Conservation (phyloP, 2,888 invertebrate genomes). For the Agrotis exclamationis region DNA sequence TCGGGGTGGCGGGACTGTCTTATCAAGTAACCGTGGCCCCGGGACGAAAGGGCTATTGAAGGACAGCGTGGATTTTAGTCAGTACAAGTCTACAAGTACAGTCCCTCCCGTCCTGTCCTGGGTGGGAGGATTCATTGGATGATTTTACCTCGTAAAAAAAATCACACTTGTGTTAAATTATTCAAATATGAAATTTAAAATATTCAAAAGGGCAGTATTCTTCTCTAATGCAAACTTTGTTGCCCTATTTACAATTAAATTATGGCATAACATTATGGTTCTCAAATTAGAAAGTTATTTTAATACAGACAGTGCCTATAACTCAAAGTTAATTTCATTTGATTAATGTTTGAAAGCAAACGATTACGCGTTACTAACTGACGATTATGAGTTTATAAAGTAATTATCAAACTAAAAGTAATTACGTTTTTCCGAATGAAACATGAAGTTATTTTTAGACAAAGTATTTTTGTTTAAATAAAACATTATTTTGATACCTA, state of each 20-base stretch:
- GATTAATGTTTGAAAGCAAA: background rate
- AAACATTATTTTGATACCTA: background rate
- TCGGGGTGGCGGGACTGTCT: no score
- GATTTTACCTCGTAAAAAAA: no score
- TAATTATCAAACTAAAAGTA: constrained; percentile 2
- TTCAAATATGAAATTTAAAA: no score
- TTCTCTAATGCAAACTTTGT: background rate
- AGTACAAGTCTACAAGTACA: no score
- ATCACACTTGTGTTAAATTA: no score
- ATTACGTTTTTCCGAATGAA: background rate
- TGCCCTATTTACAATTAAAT: background rate
- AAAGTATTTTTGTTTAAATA: background rate
- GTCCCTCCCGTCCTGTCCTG: no score
- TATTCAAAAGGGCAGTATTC: no score
- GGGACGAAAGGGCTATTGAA: no score
- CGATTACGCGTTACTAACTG: background rate
- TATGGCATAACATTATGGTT: background rate
- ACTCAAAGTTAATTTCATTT: constrained; percentile 17
- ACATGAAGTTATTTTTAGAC: background rate
- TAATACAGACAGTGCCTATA: background rate
- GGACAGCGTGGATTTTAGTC: no score
- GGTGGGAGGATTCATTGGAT: no score
- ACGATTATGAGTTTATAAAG: background rate
- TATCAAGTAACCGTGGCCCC: no score
- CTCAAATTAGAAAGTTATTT: background rate